These are phyloP conservation scores for Sebastes vulpes DNA, from an alignment of 2,797 vertebrate genomes.

Conservation along the genomic window DNA sequence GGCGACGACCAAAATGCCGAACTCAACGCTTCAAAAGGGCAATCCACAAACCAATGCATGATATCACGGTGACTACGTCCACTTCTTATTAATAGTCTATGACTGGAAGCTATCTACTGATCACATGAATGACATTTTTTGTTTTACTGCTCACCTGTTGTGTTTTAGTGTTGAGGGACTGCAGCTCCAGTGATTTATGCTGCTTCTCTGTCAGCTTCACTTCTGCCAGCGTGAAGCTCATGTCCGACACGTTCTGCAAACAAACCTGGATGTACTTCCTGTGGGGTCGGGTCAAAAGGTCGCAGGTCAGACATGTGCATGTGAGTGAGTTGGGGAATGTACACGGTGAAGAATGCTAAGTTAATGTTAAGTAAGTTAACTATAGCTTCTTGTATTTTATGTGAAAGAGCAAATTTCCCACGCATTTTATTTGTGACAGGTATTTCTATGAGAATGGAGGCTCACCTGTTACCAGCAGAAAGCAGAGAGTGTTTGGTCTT, in stretches of 20 bases:
- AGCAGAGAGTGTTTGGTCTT: constrained; percentile 93
- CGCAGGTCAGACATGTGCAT: neutral
- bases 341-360: neutral
- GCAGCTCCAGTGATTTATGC: constrained; percentile 82
- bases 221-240: constrained; percentile 91
- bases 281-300: constrained; percentile 43
- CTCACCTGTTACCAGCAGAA: constrained; percentile 93
- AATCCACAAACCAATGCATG: too few species aligned
- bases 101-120: neutral
- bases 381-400: neutral
- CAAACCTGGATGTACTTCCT: constrained; percentile 98
- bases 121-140: neutral
- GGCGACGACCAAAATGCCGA: too few species aligned
- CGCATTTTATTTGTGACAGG: neutral
- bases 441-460: neutral
- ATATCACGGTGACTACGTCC: too few species aligned
- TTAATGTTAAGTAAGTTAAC: neutral
- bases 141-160: constrained; percentile 86
- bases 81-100: too few species aligned
- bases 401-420: neutral
- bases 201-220: constrained; percentile 85
- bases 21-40: too few species aligned
- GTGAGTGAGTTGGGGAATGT: neutral
- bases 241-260: constrained; percentile 93
- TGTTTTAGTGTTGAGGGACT: constrained; percentile 86